These are phyloP conservation scores for Trachurus trachurus DNA, from an alignment of 2,797 vertebrate genomes.

Conservation along the genomic window DNA sequence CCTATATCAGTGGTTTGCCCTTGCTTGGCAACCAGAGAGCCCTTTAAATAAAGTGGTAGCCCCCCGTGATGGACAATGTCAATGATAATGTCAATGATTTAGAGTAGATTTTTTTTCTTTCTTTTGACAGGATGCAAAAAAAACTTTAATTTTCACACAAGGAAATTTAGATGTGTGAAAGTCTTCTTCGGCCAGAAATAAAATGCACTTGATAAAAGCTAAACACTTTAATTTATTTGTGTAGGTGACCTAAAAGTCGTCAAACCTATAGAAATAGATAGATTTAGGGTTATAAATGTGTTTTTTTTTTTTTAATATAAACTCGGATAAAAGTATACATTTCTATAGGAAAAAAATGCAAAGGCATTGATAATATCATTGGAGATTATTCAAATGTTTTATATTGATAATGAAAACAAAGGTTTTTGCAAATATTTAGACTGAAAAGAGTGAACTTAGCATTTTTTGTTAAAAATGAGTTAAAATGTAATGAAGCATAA, in stretches of 20 bases:
- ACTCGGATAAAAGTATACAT: background rate
- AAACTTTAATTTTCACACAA: background rate
- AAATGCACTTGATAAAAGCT: background rate
- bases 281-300: no score
- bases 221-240: background rate
- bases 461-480: background rate
- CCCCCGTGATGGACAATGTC: background rate
- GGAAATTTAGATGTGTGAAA: background rate
- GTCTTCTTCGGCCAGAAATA: background rate
- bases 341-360: background rate
- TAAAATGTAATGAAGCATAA: background rate
- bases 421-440: no score
- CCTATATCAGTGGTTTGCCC: background rate
- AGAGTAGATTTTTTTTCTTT: no score
- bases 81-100: background rate
- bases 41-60: background rate
- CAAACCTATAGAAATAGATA: background rate
- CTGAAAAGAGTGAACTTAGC: background rate
- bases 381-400: no score
- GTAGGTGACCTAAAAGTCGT: background rate
- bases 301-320: background rate
- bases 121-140: background rate
- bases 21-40: background rate
- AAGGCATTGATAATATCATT: no score
- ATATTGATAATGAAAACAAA: no score